Evolutionary conservation across 2,888 invertebrate genomes (phyloP).

Genomic region (Drosophila kanekoi): DNA sequence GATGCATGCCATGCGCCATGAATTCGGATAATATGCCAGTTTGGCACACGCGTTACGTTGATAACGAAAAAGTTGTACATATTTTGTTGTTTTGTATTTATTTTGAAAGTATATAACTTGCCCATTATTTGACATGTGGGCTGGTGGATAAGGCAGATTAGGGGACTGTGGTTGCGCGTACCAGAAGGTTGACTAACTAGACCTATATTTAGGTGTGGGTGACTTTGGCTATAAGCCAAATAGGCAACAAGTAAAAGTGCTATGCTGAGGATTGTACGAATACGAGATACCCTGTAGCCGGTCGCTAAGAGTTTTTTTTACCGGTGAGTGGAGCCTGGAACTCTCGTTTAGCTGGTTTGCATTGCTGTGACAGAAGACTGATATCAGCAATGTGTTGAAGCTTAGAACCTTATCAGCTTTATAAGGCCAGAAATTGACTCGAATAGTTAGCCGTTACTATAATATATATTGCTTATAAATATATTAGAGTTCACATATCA

Average conservation of each 20-base stretch:
- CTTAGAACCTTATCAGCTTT: too few relatives aligned
- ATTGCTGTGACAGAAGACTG: too few relatives aligned
- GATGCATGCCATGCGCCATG: constrained; percentile 38
- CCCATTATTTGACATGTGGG: constrained; percentile 36
- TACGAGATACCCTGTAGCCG: too few relatives aligned
- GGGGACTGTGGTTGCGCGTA: constrained; percentile 2
- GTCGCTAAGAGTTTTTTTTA: not conserved
- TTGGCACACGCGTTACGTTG: constrained; percentile 15
- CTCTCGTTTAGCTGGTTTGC: too few relatives aligned
- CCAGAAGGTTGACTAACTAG: constrained; percentile 7
- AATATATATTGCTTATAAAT: too few relatives aligned
- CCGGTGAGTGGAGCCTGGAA: not conserved
- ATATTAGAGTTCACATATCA: too few relatives aligned
- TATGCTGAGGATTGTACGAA: too few relatives aligned
- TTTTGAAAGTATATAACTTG: constrained; percentile 8
- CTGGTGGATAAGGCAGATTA: constrained; percentile 7
- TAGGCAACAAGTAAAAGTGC: not conserved
- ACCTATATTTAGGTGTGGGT: not conserved
- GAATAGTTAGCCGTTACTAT: too few relatives aligned
- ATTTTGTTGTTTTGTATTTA: not conserved
- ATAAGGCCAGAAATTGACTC: too few relatives aligned
- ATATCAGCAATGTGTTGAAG: too few relatives aligned
- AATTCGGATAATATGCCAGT: constrained; percentile 49
- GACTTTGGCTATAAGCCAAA: not conserved
- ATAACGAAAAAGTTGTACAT: constrained; percentile 19